These are phyloP conservation scores for Moxostoma hubbsi DNA, from an alignment of 2,797 vertebrate species.

Conservation along the genomic window DNA sequence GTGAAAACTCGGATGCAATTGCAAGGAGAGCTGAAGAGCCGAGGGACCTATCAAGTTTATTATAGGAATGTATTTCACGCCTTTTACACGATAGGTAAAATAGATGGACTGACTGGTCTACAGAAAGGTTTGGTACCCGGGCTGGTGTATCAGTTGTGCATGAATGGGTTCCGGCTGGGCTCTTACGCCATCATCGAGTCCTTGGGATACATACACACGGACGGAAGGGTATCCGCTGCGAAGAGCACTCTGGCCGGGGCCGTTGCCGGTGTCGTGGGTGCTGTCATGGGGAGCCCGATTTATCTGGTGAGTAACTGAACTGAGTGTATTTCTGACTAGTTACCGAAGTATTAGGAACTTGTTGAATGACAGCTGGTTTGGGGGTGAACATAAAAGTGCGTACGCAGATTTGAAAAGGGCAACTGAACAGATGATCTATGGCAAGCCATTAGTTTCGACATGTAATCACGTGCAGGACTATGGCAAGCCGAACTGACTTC, in stretches of 20 bases:
- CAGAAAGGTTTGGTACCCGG: conserved; percentile 85
- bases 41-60: conserved; percentile 81
- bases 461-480: no score
- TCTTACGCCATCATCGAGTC: conserved; percentile 82
- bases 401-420: neutral
- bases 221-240: conserved; percentile 73
- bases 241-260: conserved; percentile 81
- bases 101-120: conserved; percentile 82
- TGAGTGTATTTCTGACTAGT: neutral
- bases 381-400: neutral
- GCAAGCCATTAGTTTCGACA: no score
- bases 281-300: conserved; percentile 84
- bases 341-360: neutral
- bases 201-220: conserved; percentile 78
- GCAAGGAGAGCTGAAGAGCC: conserved; percentile 82
- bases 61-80: conserved; percentile 90
- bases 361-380: neutral
- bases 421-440: neutral
- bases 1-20: conserved; percentile 91
- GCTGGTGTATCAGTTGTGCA: conserved; percentile 85
- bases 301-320: conserved; percentile 78
- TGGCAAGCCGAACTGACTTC: no score
- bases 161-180: conserved; percentile 88
- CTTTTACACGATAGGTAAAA: conserved; percentile 85
- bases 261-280: conserved; percentile 80